These are phyloP conservation scores for Kryptopterus vitreolus DNA, from an alignment of 2,797 vertebrate genomes.

Conservation along the genomic window DNA sequence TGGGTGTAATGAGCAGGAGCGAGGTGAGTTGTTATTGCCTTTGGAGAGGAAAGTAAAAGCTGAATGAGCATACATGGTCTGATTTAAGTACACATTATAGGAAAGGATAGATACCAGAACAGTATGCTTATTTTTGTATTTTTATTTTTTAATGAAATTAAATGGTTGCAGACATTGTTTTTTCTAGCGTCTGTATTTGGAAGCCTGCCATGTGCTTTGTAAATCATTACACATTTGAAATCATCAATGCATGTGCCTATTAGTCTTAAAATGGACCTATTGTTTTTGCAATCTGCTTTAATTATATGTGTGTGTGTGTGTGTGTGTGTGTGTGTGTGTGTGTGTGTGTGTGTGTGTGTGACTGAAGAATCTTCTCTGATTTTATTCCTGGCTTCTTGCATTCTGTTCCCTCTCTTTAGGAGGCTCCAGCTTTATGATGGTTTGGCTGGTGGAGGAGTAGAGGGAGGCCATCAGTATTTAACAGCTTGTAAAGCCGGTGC, in stretches of 20 bases:
- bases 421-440: not conserved
- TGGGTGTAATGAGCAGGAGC: not conserved
- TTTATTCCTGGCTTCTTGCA: not conserved
- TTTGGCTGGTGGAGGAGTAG: not conserved
- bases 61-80: not conserved
- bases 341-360: not conserved
- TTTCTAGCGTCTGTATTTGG: not conserved
- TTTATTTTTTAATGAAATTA: not conserved
- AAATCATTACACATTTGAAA: not conserved
- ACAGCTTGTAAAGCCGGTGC: slow-evolving; percentile 28
- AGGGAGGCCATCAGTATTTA: slow-evolving; percentile 22
- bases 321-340: not conserved
- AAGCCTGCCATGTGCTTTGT: not conserved
- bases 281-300: not conserved
- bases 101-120: not conserved
- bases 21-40: not conserved
- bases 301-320: not conserved
- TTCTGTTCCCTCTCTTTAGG: not conserved
- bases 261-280: not conserved
- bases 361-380: not conserved
- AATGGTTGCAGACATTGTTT: not conserved
- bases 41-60: not conserved
- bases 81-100: not conserved
- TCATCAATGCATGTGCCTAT: not conserved
- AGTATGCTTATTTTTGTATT: not conserved